A percentile compares a stretch with the other conserved stretches of the same genome.
Conservation (phyloP, 35 echinoderm and acorn worm species). For the Ophioderma brevispina region DNA sequence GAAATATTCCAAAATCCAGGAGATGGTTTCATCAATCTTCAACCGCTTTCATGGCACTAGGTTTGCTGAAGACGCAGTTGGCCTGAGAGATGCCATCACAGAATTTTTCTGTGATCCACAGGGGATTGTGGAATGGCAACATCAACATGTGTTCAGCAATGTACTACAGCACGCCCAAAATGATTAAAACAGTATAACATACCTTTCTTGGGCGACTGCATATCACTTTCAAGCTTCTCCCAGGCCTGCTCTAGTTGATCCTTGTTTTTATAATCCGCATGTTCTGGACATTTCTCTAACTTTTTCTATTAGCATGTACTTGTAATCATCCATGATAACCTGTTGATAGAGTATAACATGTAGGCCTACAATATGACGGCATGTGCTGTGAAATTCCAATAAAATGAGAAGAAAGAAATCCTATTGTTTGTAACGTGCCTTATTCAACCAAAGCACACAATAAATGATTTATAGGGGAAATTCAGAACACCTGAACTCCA, state of each 20-base stretch:
- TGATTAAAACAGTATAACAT: constrained; percentile 20
- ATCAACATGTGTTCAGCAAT: constrained; percentile 32
- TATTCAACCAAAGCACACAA: too few species aligned
- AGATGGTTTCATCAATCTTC: constrained; percentile 43
- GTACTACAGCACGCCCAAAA: constrained; percentile 26
- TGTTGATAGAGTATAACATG: neutral
- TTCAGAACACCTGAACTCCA: too few species aligned
- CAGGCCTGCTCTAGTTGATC: constrained; percentile 46
- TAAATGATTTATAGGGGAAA: too few species aligned
- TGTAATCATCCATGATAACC: constrained; percentile 44
- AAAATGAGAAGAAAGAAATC: too few species aligned
- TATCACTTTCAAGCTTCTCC: constrained; percentile 52
- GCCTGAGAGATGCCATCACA: constrained; percentile 35
- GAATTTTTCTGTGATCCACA: constrained; percentile 44
- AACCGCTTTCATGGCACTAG: constrained; percentile 27
- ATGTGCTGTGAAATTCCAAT: neutral
- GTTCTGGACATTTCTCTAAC: constrained; percentile 44
- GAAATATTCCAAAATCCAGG: constrained; percentile 22
- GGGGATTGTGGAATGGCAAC: constrained; percentile 42
- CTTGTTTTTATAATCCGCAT: constrained; percentile 57
- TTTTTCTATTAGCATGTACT: constrained; percentile 52
- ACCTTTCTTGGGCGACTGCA: constrained; percentile 45
- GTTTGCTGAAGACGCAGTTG: constrained; percentile 47
- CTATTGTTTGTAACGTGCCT: too few species aligned
- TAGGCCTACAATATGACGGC: neutral